Percentiles rank a stretch among this genome's conserved stretches.
phyloP scores from a whole-genome alignment of 2,888 invertebrate species.

The Thysanoteuthis rhombus region DNA sequence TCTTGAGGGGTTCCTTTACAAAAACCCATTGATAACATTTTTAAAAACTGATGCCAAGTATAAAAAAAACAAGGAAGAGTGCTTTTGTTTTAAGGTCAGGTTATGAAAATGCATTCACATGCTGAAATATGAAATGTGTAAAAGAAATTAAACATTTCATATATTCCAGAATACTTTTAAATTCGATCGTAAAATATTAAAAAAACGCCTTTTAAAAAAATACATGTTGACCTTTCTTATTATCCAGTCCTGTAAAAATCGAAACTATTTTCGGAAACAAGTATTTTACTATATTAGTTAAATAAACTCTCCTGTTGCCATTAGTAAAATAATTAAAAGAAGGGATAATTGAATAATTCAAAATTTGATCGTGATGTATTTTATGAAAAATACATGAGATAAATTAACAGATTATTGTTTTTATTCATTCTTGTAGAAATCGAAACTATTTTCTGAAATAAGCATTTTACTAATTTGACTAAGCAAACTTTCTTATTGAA shows the following conservation, averaged over 20 bases:
- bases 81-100: background rate
- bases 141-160: background rate
- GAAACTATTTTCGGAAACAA: too few relatives aligned
- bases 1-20: too few relatives aligned
- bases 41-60: too few relatives aligned
- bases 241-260: background rate
- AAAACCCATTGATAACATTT: too few relatives aligned
- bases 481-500: background rate
- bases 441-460: background rate
- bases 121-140: background rate
- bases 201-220: too few relatives aligned
- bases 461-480: background rate
- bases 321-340: too few relatives aligned
- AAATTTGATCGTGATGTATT: too few relatives aligned
- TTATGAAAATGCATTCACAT: background rate
- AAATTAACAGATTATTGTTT: too few relatives aligned
- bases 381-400: too few relatives aligned
- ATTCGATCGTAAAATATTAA: background rate
- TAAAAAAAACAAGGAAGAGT: background rate
- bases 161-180: background rate
- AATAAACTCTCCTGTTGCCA: too few relatives aligned
- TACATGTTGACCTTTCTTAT: background rate
- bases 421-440: background rate
- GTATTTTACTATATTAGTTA: too few relatives aligned
- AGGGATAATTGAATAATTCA: too few relatives aligned